These are phyloP conservation scores for Crocallis elinguaria DNA, from an alignment of 2,888 invertebrate species.

Conservation along the genomic window DNA sequence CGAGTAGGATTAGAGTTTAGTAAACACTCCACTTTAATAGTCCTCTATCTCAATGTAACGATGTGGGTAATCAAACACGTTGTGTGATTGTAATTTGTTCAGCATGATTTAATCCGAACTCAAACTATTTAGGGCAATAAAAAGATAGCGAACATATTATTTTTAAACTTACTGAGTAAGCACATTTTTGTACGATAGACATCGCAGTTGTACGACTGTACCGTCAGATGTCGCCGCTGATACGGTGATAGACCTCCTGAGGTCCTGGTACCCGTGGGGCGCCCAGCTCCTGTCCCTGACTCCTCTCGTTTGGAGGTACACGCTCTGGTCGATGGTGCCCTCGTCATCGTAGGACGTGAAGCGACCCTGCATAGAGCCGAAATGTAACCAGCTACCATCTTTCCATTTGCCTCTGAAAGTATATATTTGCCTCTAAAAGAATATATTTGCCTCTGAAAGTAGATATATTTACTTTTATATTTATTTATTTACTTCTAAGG, in stretches of 20 bases:
- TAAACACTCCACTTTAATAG: too few relatives aligned
- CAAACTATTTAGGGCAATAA: too few relatives aligned
- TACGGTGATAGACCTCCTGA: conserved; percentile 62
- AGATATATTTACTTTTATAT: neutral
- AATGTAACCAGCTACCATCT: conserved; percentile 85
- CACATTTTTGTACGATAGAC: conserved; percentile 74
- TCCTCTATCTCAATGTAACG: too few relatives aligned
- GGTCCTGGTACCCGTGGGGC: conserved; percentile 48
- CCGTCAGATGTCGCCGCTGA: conserved; percentile 81
- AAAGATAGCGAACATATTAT: too few relatives aligned
- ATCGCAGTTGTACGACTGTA: conserved; percentile 81
- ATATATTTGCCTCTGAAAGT: conserved; percentile 3
- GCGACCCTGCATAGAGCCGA: conserved; percentile 86
- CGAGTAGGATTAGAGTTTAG: too few relatives aligned
- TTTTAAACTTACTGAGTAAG: conserved; percentile 83
- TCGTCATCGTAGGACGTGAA: conserved; percentile 73
- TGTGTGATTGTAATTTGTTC: too few relatives aligned
- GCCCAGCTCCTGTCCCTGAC: conserved; percentile 76
- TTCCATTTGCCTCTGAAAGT: conserved; percentile 63
- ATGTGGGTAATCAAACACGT: too few relatives aligned
- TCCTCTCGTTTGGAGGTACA: conserved; percentile 81
- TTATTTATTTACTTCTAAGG: too few relatives aligned
- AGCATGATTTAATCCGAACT: too few relatives aligned
- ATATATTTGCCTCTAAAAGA: conserved; percentile 1
- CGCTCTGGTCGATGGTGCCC: conserved; percentile 56